Conservation (phyloP, 2,113 vertebrate genomes). For the Chauna torquata region DNA sequence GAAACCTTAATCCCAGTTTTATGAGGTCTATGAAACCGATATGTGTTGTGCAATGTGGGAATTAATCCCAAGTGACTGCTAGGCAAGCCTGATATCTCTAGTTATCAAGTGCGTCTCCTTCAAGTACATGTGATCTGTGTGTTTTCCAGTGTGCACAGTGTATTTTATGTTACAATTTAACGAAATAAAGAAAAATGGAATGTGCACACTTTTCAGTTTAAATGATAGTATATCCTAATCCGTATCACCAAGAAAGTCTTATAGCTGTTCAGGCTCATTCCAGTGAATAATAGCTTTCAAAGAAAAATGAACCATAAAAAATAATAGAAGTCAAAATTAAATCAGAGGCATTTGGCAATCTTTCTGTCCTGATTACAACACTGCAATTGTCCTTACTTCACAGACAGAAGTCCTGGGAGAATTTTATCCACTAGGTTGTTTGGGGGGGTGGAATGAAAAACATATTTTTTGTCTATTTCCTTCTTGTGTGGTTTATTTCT, state of each 20-base stretch:
- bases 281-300: constrained; percentile 2
- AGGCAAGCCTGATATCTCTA: neutral
- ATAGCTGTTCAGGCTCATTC: constrained; percentile 29
- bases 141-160: neutral
- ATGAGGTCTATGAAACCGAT: constrained; percentile 31
- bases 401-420: neutral
- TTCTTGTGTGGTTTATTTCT: neutral
- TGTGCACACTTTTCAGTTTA: neutral
- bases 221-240: constrained; percentile 5
- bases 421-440: neutral
- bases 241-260: neutral
- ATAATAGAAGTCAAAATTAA: constrained; percentile 21
- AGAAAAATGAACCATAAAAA: constrained; percentile 38
- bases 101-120: neutral
- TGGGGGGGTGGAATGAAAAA: neutral
- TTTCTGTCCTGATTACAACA: neutral
- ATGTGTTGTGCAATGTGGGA: neutral
- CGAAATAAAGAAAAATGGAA: constrained; percentile 20
- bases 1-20: constrained; percentile 47
- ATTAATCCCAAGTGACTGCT: constrained; percentile 15
- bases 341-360: neutral
- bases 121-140: neutral
- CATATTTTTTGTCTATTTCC: neutral
- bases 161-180: neutral
- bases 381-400: neutral